These are phyloP conservation scores for Amphipoea lucens DNA, from an alignment of 2,888 invertebrate species.

Conservation along the genomic window DNA sequence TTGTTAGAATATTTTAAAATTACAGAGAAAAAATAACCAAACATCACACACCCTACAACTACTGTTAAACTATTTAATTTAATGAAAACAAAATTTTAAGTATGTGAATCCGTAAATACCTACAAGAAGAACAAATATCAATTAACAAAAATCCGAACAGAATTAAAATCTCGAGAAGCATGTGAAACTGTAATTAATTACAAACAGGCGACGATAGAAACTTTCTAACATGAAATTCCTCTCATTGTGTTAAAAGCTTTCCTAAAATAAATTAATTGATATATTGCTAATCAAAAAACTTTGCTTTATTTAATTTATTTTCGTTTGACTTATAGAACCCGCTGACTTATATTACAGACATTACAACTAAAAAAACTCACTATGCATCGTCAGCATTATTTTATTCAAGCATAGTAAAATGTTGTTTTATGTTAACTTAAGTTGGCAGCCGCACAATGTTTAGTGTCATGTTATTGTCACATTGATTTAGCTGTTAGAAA, in stretches of 20 bases:
- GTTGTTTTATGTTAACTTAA: constrained; percentile 8
- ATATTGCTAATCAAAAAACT: constrained; percentile 6
- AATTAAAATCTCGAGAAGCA: constrained; percentile 27
- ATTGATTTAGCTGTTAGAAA: constrained; percentile 52
- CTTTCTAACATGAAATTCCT: constrained; percentile 38
- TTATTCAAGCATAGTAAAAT: constrained; percentile 6
- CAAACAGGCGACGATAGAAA: constrained; percentile 10
- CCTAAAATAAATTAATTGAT: constrained; percentile 38
- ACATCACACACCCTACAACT: background rate
- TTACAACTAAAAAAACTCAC: background rate
- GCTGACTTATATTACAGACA: background rate
- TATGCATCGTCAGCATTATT: constrained; percentile 11
- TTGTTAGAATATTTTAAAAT: background rate
- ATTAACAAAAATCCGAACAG: constrained; percentile 5
- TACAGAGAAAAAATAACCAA: background rate
- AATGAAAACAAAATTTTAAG: background rate
- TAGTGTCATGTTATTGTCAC: constrained; percentile 59
- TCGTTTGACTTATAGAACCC: background rate
- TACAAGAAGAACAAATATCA: background rate
- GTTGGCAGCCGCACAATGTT: constrained; percentile 45
- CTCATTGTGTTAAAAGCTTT: constrained; percentile 42
- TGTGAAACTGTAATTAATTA: constrained; percentile 50
- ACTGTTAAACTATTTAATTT: background rate
- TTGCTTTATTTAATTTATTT: background rate
- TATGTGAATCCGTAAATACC: background rate